phyloP scores from a whole-genome alignment of 2,888 invertebrate genomes.

The Didymodactylos carnosus region DNA sequence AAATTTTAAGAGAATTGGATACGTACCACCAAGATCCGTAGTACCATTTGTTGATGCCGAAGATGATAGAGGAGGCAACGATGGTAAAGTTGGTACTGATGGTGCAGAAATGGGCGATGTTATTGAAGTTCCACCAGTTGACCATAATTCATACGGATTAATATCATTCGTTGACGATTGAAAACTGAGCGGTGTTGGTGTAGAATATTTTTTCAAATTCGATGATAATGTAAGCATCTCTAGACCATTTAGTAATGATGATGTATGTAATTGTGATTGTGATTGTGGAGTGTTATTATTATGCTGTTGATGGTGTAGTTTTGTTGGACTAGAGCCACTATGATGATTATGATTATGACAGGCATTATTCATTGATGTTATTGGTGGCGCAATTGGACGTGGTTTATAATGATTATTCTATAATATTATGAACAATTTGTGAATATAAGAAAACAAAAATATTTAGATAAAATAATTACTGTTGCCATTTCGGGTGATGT shows the following conservation, averaged over 20 bases:
- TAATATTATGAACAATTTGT: not conserved
- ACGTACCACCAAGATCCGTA: not conserved
- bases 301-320: not conserved
- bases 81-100: not conserved
- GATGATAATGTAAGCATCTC: not conserved
- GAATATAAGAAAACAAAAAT: too few relatives aligned
- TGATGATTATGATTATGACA: not conserved
- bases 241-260: not conserved
- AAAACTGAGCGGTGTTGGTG: not conserved
- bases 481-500: conserved; percentile 6
- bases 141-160: not conserved
- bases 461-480: not conserved
- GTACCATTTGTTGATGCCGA: not conserved
- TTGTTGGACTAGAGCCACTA: not conserved
- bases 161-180: not conserved
- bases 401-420: not conserved
- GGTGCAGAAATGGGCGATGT: conserved; percentile 2
- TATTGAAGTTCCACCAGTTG: not conserved
- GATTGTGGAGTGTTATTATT: not conserved
- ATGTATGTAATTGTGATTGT: not conserved
- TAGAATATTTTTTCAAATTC: not conserved
- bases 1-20: too few relatives aligned
- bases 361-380: not conserved
- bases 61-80: not conserved
- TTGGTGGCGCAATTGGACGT: not conserved